Percentiles rank a stretch among this genome's conserved stretches.
phyloP scores from a whole-genome alignment of 2,888 invertebrate species.

The Cataglyphis livida region DNA sequence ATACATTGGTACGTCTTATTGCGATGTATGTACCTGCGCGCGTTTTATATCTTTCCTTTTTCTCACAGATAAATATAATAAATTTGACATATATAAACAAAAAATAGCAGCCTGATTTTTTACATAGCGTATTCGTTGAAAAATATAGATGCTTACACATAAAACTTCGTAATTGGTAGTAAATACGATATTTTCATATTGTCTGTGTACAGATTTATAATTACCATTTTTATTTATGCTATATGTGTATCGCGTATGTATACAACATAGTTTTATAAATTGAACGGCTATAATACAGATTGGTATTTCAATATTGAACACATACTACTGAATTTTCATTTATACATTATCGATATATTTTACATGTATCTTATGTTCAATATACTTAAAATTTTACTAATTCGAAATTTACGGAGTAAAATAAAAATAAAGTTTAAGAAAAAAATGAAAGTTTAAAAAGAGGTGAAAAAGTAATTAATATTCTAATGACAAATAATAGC shows the following conservation, averaged over 20 bases:
- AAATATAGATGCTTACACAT: neutral
- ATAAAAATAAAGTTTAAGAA: constrained; percentile 7
- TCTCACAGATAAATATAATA: neutral
- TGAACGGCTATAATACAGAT: neutral
- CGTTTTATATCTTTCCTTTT: constrained; percentile 9
- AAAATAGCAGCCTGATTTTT: neutral
- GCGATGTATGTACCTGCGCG: neutral
- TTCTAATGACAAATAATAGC: neutral
- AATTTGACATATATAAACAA: neutral
- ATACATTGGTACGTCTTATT: neutral
- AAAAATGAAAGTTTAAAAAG: neutral
- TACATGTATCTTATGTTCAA: neutral
- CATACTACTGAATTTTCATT: constrained; percentile 60
- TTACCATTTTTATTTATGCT: constrained; percentile 2
- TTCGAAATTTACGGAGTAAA: neutral
- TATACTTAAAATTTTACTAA: neutral
- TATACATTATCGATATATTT: constrained; percentile 8
- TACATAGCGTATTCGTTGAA: neutral
- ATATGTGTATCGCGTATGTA: neutral
- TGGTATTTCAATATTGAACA: constrained; percentile 36
- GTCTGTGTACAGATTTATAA: neutral
- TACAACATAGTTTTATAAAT: constrained; percentile 1
- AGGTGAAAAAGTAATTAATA: neutral
- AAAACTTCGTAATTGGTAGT: neutral
- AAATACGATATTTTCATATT: neutral